phyloP scores from a whole-genome alignment of 2,888 invertebrate genomes.

The Leucozona laternaria region DNA sequence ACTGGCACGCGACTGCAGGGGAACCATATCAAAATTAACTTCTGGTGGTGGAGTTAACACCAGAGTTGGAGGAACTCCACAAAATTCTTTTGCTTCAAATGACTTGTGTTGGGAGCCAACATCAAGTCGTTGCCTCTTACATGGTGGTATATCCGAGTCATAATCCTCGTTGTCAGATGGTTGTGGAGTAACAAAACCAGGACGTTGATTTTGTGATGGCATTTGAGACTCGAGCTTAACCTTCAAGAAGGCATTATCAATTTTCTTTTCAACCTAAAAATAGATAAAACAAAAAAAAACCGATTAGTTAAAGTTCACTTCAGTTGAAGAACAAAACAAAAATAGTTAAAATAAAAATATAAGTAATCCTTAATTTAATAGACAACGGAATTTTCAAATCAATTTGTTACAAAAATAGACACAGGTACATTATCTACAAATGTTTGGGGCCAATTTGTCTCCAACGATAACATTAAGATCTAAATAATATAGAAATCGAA shows the following conservation, averaged over 20 bases:
- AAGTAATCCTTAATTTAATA: not conserved
- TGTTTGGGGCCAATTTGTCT: constrained; percentile 55
- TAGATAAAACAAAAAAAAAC: constrained; percentile 14
- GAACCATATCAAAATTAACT: constrained; percentile 85
- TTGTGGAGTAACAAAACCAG: constrained; percentile 89
- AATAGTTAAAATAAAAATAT: not conserved
- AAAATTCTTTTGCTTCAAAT: constrained; percentile 60
- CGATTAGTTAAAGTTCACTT: constrained; percentile 11
- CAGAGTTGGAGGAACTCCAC: constrained; percentile 76
- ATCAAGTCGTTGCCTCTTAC: constrained; percentile 83
- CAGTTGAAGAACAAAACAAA: not conserved
- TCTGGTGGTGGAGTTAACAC: constrained; percentile 82
- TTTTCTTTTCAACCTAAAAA: constrained; percentile 60
- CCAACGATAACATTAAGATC: not conserved
- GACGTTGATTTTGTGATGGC: constrained; percentile 60
- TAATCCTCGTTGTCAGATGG: constrained; percentile 94
- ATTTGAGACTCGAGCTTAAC: constrained; percentile 68
- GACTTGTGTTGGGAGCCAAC: constrained; percentile 28
- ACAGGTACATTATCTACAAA: too few species aligned
- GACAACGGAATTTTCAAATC: constrained; percentile 45
- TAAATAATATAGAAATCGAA: constrained; percentile 10
- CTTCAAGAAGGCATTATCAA: constrained; percentile 67
- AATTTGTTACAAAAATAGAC: constrained; percentile 35
- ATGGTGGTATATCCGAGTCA: constrained; percentile 85
- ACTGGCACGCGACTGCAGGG: constrained; percentile 86